Conservation (phyloP, 1,140 invertebrate species). For the Battus philenor region DNA sequence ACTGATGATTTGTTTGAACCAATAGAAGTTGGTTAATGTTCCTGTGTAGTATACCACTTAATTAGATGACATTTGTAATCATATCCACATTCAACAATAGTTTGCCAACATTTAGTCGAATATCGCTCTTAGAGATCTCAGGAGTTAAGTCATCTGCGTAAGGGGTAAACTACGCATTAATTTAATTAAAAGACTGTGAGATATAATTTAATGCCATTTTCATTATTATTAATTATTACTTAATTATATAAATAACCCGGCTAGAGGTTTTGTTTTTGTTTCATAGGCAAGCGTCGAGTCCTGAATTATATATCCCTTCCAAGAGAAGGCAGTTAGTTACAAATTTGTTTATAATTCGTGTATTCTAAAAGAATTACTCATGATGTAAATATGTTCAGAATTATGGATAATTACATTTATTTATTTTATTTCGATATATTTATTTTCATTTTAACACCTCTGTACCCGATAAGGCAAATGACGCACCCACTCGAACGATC, state of each 20-base stretch:
- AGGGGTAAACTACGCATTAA: constrained; percentile 30
- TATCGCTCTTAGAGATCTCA: no score
- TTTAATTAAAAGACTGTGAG: constrained; percentile 59
- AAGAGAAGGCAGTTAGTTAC: constrained; percentile 23
- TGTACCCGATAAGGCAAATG: constrained; percentile 53
- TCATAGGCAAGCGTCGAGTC: constrained; percentile 26
- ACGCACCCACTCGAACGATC: constrained; percentile 44
- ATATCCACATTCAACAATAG: no score
- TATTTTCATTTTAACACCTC: constrained; percentile 53
- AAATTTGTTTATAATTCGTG: constrained; percentile 33
- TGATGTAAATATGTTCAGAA: constrained; percentile 72
- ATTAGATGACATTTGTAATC: constrained; percentile 10
- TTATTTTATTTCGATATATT: constrained; percentile 70
- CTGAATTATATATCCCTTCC: constrained; percentile 8
- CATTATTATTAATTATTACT: constrained; percentile 37
- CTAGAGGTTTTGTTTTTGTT: constrained; percentile 29
- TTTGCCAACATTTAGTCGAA: no score
- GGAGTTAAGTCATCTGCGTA: constrained; percentile 6
- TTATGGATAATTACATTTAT: constrained; percentile 69
- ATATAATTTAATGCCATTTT: constrained; percentile 56
- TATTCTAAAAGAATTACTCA: constrained; percentile 42
- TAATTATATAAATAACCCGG: constrained; percentile 28
- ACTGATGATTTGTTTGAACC: neutral
- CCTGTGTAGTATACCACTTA: neutral
- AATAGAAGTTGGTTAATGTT: no score